phyloP scores from a whole-genome alignment of 2,113 vertebrate genomes.

The Opisthocomus hoazin region DNA sequence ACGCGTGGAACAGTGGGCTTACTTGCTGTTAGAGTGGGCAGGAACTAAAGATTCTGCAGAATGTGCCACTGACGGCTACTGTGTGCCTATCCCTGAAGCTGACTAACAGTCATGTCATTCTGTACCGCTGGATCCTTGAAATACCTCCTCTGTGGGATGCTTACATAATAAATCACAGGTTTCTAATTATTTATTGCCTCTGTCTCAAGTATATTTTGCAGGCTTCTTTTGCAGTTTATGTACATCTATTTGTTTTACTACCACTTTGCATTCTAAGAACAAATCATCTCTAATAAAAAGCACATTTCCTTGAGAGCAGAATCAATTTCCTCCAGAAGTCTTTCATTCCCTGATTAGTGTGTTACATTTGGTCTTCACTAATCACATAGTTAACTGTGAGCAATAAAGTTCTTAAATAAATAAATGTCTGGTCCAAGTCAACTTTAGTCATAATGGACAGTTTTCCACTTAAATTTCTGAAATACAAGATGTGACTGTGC shows the following conservation, averaged over 20 bases:
- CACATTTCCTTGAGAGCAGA: slow-evolving; percentile 28
- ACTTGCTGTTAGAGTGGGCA: background rate
- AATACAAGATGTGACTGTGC: background rate
- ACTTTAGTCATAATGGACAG: background rate
- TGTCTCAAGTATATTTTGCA: background rate
- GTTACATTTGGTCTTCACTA: slow-evolving; percentile 44
- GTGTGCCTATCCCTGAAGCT: background rate
- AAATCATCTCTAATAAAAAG: slow-evolving; percentile 51
- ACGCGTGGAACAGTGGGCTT: background rate
- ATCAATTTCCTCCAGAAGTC: slow-evolving; percentile 41
- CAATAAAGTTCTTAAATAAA: slow-evolving; percentile 54
- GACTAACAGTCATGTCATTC: background rate
- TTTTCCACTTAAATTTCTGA: slow-evolving; percentile 14
- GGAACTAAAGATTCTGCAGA: background rate
- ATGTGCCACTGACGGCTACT: background rate
- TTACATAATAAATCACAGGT: background rate
- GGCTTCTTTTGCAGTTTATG: background rate
- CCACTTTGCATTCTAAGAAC: slow-evolving; percentile 22
- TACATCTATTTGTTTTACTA: slow-evolving; percentile 30
- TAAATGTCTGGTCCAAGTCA: slow-evolving; percentile 32
- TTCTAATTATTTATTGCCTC: slow-evolving; percentile 21
- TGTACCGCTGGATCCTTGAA: background rate
- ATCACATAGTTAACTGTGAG: slow-evolving; percentile 38
- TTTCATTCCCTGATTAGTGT: slow-evolving; percentile 17
- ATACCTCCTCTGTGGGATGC: background rate